These are phyloP conservation scores for Probaryconus sp. DNA, from an alignment of 1,140 invertebrate species.

Conservation along the genomic window DNA sequence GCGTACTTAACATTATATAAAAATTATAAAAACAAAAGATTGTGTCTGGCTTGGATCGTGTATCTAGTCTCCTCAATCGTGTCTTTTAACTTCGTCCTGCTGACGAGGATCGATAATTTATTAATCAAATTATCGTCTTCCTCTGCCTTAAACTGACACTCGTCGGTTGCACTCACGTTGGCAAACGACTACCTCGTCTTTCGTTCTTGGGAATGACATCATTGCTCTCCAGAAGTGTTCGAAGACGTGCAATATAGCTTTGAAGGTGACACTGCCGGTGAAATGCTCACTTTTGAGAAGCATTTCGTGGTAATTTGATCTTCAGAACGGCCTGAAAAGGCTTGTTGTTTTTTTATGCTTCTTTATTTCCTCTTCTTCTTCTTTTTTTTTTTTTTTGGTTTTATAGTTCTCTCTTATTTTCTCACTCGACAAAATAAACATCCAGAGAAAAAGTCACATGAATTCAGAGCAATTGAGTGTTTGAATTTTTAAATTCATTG, in stretches of 20 bases:
- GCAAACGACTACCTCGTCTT: constrained; percentile 63
- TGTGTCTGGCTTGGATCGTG: constrained; percentile 60
- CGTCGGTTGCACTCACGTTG: constrained; percentile 57
- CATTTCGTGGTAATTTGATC: constrained; percentile 59
- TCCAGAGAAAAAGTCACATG: no score
- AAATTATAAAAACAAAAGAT: constrained; percentile 58
- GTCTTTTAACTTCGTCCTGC: constrained; percentile 63
- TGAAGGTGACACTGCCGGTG: constrained; percentile 58
- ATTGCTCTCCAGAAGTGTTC: constrained; percentile 56
- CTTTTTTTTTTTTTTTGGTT: constrained; percentile 27
- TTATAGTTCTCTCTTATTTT: no score
- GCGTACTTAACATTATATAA: constrained; percentile 60
- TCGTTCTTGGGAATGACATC: constrained; percentile 58
- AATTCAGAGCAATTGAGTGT: no score
- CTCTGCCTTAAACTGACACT: constrained; percentile 61
- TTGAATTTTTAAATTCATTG: no score
- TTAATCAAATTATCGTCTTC: constrained; percentile 62
- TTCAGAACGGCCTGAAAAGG: constrained; percentile 48
- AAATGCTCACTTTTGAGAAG: constrained; percentile 31
- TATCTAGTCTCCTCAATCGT: constrained; percentile 61
- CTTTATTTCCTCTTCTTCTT: constrained; percentile 1
- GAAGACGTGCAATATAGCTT: constrained; percentile 60
- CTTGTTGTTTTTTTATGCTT: constrained; percentile 23
- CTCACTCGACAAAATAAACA: no score
- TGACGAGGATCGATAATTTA: constrained; percentile 63